Percentiles rank a stretch among this genome's conserved stretches.
phyloP scores from a whole-genome alignment of 2,888 invertebrate species.

The Drosophila tanythrix region DNA sequence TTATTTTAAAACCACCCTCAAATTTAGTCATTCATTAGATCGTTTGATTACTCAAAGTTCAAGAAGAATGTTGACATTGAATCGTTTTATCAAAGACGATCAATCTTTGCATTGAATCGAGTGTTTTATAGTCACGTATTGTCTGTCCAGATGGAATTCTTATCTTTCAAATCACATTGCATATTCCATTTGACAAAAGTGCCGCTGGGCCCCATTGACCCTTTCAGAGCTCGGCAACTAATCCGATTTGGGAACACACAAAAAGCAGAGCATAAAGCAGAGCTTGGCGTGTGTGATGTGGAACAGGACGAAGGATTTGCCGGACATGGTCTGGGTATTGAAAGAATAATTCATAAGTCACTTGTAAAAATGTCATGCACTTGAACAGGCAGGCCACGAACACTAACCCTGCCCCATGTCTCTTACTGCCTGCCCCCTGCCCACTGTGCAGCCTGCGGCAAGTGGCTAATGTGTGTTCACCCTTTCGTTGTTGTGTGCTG shows the following conservation, averaged over 20 bases:
- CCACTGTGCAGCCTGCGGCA: constrained; percentile 3
- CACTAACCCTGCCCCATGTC: constrained; percentile 1
- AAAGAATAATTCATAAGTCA: constrained; percentile 82
- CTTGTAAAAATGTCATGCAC: constrained; percentile 70
- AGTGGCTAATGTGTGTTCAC: constrained; percentile 66
- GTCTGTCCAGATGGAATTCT: constrained; percentile 24
- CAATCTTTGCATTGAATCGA: constrained; percentile 10
- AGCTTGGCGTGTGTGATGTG: constrained; percentile 18
- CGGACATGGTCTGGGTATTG: constrained; percentile 35
- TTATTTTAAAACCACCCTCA: not conserved
- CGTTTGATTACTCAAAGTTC: not conserved
- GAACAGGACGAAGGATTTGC: constrained; percentile 18
- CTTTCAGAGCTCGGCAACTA: constrained; percentile 62
- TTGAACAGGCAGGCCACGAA: constrained; percentile 18
- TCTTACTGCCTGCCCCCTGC: not conserved
- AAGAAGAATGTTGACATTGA: not conserved
- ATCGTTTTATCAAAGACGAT: constrained; percentile 5
- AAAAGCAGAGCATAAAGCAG: constrained; percentile 57
- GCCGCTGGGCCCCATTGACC: constrained; percentile 61
- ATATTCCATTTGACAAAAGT: constrained; percentile 66
- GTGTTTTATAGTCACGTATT: constrained; percentile 65
- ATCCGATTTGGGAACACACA: constrained; percentile 70
- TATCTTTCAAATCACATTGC: constrained; percentile 62
- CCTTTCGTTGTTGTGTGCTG: constrained; percentile 59
- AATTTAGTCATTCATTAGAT: not conserved